These are phyloP conservation scores for Meteorus cinctellus DNA, from an alignment of 2,888 invertebrate species.

Conservation along the genomic window DNA sequence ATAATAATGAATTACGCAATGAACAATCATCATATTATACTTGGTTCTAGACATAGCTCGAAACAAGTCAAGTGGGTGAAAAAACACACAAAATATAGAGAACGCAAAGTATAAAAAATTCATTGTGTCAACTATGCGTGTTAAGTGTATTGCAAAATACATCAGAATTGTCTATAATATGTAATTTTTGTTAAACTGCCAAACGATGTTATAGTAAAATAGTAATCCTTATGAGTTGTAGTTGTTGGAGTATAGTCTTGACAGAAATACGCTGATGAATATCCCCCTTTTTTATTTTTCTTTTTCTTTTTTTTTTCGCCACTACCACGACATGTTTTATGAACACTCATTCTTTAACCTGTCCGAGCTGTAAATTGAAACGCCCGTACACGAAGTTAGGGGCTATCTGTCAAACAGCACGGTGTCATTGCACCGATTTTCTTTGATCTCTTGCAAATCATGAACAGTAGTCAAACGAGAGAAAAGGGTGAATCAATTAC, in stretches of 20 bases:
- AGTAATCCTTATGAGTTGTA: neutral
- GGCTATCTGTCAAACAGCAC: slow-evolving; percentile 56
- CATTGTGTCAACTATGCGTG: neutral
- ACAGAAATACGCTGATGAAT: slow-evolving; percentile 48
- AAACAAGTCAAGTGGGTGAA: too few species aligned
- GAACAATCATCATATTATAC: too few species aligned
- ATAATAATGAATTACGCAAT: neutral
- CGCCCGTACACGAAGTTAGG: slow-evolving; percentile 54
- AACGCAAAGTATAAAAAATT: too few species aligned
- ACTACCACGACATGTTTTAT: slow-evolving; percentile 56
- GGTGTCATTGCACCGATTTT: slow-evolving; percentile 56
- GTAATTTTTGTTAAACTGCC: neutral
- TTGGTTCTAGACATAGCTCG: too few species aligned
- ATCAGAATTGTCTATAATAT: neutral
- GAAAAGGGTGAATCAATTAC: neutral
- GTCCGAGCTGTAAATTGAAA: slow-evolving; percentile 58
- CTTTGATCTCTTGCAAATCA: slow-evolving; percentile 45
- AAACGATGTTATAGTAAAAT: neutral
- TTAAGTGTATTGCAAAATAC: neutral
- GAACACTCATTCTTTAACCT: slow-evolving; percentile 57
- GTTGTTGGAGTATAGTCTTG: neutral
- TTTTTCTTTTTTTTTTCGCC: slow-evolving; percentile 42
- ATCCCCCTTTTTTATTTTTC: slow-evolving; percentile 29
- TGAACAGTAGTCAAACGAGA: neutral
- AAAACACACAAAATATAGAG: too few species aligned